Conservation (phyloP, 2,113 vertebrate species). For the Orcinus orca region DNA sequence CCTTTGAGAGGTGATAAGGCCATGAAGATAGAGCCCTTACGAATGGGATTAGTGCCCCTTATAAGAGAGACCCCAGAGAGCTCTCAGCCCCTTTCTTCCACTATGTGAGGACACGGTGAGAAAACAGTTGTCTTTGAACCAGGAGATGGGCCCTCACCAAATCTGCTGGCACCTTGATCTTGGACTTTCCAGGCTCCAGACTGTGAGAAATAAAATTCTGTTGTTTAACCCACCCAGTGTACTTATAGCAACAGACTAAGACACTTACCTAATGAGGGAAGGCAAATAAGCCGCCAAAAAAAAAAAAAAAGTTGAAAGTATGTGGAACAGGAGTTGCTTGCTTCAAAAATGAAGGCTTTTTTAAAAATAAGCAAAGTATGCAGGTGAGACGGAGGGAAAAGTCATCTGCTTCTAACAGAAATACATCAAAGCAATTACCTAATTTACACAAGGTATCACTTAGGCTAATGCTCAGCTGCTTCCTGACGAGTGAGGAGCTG, state of each 20-base stretch:
- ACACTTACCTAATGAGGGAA: not conserved
- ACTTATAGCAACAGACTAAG: not conserved
- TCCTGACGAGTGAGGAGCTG: slow-evolving; percentile 21
- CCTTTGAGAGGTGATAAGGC: not conserved
- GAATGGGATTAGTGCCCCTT: not conserved
- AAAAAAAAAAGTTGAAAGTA: not conserved
- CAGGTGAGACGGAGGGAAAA: not conserved
- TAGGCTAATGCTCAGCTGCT: slow-evolving; percentile 55
- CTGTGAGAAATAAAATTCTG: not conserved
- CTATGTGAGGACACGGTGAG: not conserved
- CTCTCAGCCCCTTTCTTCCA: not conserved
- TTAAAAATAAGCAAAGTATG: not conserved
- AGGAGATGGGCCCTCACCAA: not conserved
- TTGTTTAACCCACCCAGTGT: not conserved
- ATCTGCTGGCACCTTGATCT: not conserved
- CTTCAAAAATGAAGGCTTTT: not conserved
- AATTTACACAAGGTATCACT: slow-evolving; percentile 69
- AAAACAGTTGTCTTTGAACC: not conserved
- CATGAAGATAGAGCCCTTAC: too few relatives aligned
- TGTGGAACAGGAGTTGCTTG: not conserved
- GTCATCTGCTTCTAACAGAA: not conserved
- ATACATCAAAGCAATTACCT: slow-evolving; percentile 47
- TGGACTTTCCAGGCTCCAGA: not conserved
- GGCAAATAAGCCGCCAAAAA: not conserved
- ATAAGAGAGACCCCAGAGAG: not conserved